Percentiles rank a stretch among this genome's conserved stretches.
Evolutionary conservation across 2,113 vertebrate species (phyloP).

Genomic region (Oxyruncus cristatus): DNA sequence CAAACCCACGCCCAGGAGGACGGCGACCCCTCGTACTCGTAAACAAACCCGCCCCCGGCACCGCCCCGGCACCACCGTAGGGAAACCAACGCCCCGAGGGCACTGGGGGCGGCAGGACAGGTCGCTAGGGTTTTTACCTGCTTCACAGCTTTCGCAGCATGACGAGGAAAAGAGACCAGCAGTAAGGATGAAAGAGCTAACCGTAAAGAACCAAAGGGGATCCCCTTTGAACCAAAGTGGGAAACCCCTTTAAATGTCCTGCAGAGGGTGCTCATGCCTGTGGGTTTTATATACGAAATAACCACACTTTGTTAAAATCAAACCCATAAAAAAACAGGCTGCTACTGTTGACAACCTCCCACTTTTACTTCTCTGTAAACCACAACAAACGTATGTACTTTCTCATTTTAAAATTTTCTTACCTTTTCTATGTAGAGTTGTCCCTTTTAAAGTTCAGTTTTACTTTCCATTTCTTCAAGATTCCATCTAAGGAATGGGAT

Average conservation of each 20-base stretch:
- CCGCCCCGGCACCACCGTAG: background rate
- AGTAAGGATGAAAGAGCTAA: too few relatives aligned
- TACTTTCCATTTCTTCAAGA: background rate
- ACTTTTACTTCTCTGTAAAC: background rate
- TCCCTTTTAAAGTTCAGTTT: background rate
- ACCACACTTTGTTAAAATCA: background rate
- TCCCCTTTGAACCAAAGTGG: too few relatives aligned
- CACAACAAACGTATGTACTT: fast-evolving
- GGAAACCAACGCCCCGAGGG: background rate
- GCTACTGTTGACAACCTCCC: background rate
- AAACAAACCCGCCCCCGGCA: background rate
- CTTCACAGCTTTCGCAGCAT: fast-evolving
- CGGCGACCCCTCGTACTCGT: background rate
- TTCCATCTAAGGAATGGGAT: background rate
- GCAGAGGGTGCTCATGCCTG: background rate
- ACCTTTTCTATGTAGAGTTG: background rate
- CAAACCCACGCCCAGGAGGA: fast-evolving
- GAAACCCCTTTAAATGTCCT: background rate
- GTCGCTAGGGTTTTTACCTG: background rate
- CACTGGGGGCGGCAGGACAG: fast-evolving
- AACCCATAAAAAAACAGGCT: background rate
- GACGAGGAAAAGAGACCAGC: background rate
- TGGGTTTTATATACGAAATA: background rate
- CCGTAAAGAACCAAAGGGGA: too few relatives aligned
- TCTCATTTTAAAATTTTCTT: background rate